These are phyloP conservation scores for Equus quagga DNA, from an alignment of 2,113 vertebrate species.

Conservation along the genomic window DNA sequence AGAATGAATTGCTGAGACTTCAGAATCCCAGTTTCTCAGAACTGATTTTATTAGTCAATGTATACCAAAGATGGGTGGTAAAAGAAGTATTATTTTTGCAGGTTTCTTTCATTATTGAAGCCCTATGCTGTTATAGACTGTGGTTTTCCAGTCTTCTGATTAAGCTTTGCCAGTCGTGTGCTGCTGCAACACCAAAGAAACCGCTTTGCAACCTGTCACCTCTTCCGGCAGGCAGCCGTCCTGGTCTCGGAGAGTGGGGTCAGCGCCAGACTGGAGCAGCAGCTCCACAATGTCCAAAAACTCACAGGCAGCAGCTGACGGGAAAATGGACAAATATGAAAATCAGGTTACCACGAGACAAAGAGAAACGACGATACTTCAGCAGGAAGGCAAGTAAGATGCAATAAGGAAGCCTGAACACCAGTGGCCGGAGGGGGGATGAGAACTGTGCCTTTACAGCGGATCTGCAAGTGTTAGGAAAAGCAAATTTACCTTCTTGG, in stretches of 20 bases:
- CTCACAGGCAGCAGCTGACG: constrained; percentile 95
- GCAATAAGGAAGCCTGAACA: neutral
- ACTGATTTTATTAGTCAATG: constrained; percentile 68
- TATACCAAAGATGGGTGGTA: constrained; percentile 44
- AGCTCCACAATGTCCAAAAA: constrained; percentile 97
- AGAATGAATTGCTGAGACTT: constrained; percentile 72
- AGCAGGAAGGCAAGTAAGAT: rapidly evolving
- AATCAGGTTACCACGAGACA: neutral
- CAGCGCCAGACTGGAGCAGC: constrained; percentile 92
- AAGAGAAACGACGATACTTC: rapidly evolving
- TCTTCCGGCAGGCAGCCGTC: constrained; percentile 96
- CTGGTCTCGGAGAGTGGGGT: constrained; percentile 94
- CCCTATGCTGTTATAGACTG: neutral
- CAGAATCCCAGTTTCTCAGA: constrained; percentile 59
- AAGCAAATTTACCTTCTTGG: constrained; percentile 39
- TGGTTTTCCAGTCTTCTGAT: neutral
- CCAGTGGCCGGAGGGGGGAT: neutral
- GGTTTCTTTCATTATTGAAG: neutral
- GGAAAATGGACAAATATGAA: neutral
- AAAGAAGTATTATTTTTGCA: constrained; percentile 48
- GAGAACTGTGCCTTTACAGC: neutral
- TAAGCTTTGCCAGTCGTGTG: constrained; percentile 80
- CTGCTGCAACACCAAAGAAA: constrained; percentile 91
- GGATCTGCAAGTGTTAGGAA: constrained; percentile 11
- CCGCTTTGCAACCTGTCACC: constrained; percentile 94